Evolutionary conservation across 2,888 invertebrate species (phyloP).

Genomic region (Oscheius sp.): DNA sequence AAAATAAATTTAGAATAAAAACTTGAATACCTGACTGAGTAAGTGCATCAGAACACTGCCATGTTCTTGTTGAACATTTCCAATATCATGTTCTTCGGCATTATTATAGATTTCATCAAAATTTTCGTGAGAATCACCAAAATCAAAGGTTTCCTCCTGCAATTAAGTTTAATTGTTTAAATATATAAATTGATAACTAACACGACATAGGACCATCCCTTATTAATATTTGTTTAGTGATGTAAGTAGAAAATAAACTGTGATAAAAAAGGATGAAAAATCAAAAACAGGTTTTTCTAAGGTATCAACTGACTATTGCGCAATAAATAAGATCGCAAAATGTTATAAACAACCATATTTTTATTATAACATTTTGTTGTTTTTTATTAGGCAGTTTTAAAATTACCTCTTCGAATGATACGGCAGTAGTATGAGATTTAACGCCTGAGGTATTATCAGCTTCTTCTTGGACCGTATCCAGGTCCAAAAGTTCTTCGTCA

Average conservation of each 20-base stretch:
- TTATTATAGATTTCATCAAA: slow-evolving; percentile 74
- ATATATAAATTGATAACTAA: background rate
- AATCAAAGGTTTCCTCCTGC: slow-evolving; percentile 49
- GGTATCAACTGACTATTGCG: background rate
- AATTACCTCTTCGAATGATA: slow-evolving; percentile 30
- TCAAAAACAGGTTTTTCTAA: background rate
- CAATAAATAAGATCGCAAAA: too few species aligned
- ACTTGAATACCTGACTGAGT: slow-evolving; percentile 79
- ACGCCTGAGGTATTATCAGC: background rate
- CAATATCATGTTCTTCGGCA: slow-evolving; percentile 64
- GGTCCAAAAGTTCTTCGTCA: slow-evolving; percentile 56
- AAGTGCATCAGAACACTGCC: slow-evolving; percentile 96
- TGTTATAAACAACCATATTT: too few species aligned
- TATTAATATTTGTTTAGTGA: background rate
- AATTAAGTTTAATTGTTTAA: too few species aligned
- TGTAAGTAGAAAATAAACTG: background rate
- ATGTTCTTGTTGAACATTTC: slow-evolving; percentile 88
- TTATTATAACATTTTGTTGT: too few species aligned
- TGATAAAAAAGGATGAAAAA: background rate
- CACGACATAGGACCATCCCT: background rate
- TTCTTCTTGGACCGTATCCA: slow-evolving; percentile 39
- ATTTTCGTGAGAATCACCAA: slow-evolving; percentile 73
- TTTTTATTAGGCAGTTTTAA: background rate
- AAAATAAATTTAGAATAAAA: background rate
- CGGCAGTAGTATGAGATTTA: background rate